Percentiles rank a stretch among this genome's conserved stretches.
Conservation (phyloP, 2,113 vertebrate species). For the Pelecanus crispus region DNA sequence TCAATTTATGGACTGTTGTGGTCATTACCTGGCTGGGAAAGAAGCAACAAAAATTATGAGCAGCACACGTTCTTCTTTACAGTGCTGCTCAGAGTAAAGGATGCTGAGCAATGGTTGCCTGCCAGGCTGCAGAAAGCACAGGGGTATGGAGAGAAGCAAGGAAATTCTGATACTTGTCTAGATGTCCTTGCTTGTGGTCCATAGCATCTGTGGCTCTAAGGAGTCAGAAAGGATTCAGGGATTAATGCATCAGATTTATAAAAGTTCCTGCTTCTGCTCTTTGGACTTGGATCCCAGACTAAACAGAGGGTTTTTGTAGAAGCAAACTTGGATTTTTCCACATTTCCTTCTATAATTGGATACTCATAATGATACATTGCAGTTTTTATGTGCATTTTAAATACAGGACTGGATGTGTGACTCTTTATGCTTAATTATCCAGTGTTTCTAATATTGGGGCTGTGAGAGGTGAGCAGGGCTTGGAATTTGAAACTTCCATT, state of each 20-base stretch:
- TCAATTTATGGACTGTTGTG: not conserved
- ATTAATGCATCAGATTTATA: not conserved
- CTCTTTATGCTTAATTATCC: not conserved
- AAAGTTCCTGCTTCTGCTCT: not conserved
- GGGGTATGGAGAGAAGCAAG: not conserved
- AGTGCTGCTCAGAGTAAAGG: not conserved
- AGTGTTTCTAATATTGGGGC: rapidly evolving
- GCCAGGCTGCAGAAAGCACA: not conserved
- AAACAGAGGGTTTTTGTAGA: not conserved
- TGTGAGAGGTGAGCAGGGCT: not conserved
- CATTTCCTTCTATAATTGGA: not conserved
- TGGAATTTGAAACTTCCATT: not conserved
- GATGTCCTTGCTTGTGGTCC: not conserved
- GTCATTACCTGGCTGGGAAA: not conserved
- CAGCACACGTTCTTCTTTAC: not conserved
- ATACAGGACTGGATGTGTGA: not conserved
- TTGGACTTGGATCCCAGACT: not conserved
- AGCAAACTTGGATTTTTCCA: not conserved
- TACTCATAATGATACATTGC: rapidly evolving
- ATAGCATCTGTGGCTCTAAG: not conserved
- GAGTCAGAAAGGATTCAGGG: not conserved
- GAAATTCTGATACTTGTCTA: not conserved
- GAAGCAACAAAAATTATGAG: not conserved
- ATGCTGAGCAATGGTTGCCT: not conserved
- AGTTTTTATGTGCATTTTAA: not conserved